Evolutionary conservation across 2,797 vertebrate species (phyloP), one percentile per base, ranked within the genome.

Genomic region (Pseudomugil tenellus): DNA sequence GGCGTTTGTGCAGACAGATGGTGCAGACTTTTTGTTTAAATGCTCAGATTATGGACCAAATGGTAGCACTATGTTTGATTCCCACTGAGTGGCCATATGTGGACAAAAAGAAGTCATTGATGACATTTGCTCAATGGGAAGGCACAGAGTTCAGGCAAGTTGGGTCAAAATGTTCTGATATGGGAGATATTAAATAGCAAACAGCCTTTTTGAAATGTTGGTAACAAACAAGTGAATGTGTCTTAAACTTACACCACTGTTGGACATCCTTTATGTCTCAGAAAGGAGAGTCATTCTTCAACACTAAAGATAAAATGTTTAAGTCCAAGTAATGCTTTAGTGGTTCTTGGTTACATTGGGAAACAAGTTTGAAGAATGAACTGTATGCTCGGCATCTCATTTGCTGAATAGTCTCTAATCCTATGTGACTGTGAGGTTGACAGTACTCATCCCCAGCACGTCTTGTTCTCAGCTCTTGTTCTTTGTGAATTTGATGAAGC

Each of bases 401-500:
- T 63, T 52, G 46, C 48, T 52, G 51, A 28, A 52, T 28, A 53
- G 51, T 17, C 58, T 81, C 69, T 67, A 55, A 69, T 80, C 76
- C 76, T 71, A 37, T 41, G 54, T 12, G 70, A 71, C 52, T 10
- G 31, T 19, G 21, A 51, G 32, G 84, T 70, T 67, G 69, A 76
- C 69, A 34, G 63, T 26, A 49, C 81, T 74, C 51, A 28, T 31
- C 19, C 10, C 19, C 1, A 9, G 51, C 63, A 39, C 16, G 19
- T 72, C 66, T 67, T 49, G 26, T 70, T 74, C 26, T 62, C 35
- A 58, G 61, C 63, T 49, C 11, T 48, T 51, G 49, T 79, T 77
- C 63, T 68, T 25, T 60, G 48, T 71, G 67, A 63, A 77, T 62
- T 61, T 62, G 68, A 76, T 64, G 65, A 77, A 76, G 78, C 61